phyloP scores from a whole-genome alignment of 2,113 vertebrate genomes.

The Nanorana parkeri region DNA sequence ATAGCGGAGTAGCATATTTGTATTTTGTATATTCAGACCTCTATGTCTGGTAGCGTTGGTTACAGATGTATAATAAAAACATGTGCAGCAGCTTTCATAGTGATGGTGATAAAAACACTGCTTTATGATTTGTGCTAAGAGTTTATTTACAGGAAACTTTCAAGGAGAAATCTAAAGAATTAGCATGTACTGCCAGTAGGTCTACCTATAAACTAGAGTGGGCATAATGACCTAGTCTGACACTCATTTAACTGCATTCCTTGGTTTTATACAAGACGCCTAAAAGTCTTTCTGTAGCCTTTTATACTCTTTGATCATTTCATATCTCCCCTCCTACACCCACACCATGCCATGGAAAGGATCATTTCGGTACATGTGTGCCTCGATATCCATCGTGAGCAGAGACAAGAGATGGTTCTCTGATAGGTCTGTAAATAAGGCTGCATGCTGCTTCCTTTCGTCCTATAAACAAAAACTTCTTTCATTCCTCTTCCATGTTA shows the following conservation, averaged over 20 bases:
- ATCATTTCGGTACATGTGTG: background rate
- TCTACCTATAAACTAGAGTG: background rate
- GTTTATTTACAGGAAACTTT: background rate
- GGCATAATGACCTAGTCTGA: slow-evolving; percentile 1
- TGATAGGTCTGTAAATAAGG: background rate
- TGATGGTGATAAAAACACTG: too few species aligned
- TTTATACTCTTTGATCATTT: slow-evolving; percentile 15
- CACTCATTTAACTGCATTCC: slow-evolving; percentile 28
- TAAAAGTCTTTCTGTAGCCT: background rate
- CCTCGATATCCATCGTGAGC: slow-evolving; percentile 10
- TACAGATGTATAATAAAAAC: too few species aligned
- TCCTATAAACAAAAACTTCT: slow-evolving; percentile 7
- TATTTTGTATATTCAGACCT: too few species aligned
- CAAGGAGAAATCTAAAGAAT: background rate
- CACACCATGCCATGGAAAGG: background rate
- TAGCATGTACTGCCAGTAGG: background rate
- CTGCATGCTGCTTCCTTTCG: background rate
- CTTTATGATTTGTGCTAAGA: background rate
- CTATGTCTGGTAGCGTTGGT: too few species aligned
- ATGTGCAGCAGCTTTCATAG: too few species aligned
- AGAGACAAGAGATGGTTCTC: slow-evolving; percentile 7
- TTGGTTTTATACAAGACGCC: background rate
- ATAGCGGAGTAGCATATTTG: too few species aligned
- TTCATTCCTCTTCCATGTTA: slow-evolving; percentile 4
- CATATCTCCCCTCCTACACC: slow-evolving; percentile 6